Conservation (phyloP, 2,888 invertebrate genomes). For the Malthinus seriepunctatus region DNA sequence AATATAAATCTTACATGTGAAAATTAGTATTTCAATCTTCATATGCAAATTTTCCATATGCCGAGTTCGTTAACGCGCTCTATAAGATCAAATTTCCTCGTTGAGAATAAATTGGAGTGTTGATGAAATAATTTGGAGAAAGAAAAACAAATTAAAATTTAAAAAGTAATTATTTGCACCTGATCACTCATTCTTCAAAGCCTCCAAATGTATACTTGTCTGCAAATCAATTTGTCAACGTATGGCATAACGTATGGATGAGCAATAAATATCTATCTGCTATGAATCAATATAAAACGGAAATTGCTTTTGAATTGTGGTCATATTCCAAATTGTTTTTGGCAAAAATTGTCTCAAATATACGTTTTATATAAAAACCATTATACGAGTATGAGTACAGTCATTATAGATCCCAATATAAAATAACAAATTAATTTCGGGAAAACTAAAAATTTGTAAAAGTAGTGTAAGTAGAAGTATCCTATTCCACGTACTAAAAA, state of each 20-base stretch:
- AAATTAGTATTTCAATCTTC: constrained; percentile 22
- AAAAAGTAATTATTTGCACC: background rate
- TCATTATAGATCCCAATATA: no score
- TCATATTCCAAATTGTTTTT: constrained; percentile 14
- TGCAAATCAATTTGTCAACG: constrained; percentile 14
- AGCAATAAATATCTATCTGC: constrained; percentile 25
- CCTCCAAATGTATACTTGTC: constrained; percentile 13
- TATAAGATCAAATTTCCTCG: constrained; percentile 9
- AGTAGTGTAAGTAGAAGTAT: no score
- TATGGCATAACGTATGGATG: constrained; percentile 13
- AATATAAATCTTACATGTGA: no score
- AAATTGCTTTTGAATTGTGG: constrained; percentile 27
- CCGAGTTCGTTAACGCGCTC: constrained; percentile 14
- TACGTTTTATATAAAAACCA: no score
- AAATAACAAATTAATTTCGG: no score
- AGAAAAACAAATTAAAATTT: background rate
- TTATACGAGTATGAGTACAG: no score
- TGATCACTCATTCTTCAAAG: constrained; percentile 4
- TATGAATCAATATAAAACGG: constrained; percentile 22
- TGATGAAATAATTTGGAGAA: no score
- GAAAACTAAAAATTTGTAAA: no score
- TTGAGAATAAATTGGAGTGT: background rate
- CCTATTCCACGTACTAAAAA: no score
- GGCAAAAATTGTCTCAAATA: background rate
- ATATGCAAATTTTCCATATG: constrained; percentile 18